Conservation (phyloP, 30 jellyfish, hydroid and myxozoan species). For the Pseudorhiza aurosa region DNA sequence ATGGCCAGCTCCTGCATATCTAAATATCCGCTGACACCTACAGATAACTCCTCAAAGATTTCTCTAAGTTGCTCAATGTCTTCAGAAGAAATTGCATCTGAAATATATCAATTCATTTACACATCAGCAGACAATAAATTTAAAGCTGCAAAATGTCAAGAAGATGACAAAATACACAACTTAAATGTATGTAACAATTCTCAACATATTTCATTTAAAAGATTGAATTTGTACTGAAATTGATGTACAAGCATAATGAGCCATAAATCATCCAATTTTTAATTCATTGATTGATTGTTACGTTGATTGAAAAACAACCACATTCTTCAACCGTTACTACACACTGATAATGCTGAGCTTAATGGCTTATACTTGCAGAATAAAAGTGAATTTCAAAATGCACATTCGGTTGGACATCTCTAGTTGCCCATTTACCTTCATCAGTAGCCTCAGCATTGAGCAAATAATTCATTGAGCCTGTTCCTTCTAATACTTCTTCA, state of each 20-base stretch:
- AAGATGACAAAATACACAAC: too few species aligned
- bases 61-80: constrained; percentile 69
- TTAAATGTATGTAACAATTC: too few species aligned
- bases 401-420: neutral
- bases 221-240: too few species aligned
- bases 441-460: constrained; percentile 27
- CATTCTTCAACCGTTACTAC: too few species aligned
- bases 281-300: too few species aligned
- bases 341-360: too few species aligned
- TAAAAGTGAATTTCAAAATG: neutral
- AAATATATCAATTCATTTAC: neutral
- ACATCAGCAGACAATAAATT: too few species aligned
- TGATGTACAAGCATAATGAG: too few species aligned
- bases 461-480: constrained; percentile 55
- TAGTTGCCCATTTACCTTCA: constrained; percentile 4
- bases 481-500: constrained; percentile 63
- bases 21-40: constrained; percentile 91
- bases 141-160: too few species aligned
- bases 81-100: constrained; percentile 39
- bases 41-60: constrained; percentile 93
- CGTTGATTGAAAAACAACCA: too few species aligned
- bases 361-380: neutral
- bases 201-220: too few species aligned
- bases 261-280: too few species aligned
- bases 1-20: constrained; percentile 82